Evolutionary conservation across 2,797 vertebrate genomes (phyloP).

Genomic region (Pitangus sulphuratus): DNA sequence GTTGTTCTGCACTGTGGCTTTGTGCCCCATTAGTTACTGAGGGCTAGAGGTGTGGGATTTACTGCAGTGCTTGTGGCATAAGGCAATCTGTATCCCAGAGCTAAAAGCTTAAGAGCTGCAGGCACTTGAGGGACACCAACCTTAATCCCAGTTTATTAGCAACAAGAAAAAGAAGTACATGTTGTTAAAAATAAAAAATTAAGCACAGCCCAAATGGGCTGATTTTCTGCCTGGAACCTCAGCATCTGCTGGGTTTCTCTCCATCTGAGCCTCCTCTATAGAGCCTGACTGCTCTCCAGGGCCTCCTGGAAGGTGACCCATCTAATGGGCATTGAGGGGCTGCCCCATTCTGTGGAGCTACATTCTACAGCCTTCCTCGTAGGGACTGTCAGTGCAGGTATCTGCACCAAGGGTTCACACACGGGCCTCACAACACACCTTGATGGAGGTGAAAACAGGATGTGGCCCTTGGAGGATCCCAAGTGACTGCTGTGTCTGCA

Average conservation of each 20-base stretch:
- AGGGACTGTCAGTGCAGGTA: not conserved
- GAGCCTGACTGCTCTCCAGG: not conserved
- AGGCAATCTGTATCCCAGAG: conserved; percentile 22
- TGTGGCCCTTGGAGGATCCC: rapidly evolving
- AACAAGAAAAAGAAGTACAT: conserved; percentile 5
- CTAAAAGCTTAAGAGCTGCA: conserved; percentile 8
- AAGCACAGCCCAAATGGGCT: not conserved
- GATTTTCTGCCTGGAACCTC: not conserved
- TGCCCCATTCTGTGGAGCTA: not conserved
- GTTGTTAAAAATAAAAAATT: conserved; percentile 29
- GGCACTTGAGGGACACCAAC: not conserved
- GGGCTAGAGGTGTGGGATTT: conserved; percentile 41
- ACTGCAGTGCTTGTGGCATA: conserved; percentile 4
- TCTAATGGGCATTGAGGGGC: rapidly evolving
- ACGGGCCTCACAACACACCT: not conserved
- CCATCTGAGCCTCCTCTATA: not conserved
- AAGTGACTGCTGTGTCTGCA: not conserved
- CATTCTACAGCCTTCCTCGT: not conserved
- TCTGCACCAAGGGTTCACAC: rapidly evolving
- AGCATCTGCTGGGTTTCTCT: not conserved
- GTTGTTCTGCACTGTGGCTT: conserved; percentile 8
- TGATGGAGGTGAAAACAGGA: not conserved
- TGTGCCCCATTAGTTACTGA: conserved; percentile 15
- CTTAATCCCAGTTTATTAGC: conserved; percentile 20
- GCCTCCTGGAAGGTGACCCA: not conserved